These are phyloP conservation scores for Ispidina lecontei DNA, from an alignment of 2,797 vertebrate species.

Conservation along the genomic window DNA sequence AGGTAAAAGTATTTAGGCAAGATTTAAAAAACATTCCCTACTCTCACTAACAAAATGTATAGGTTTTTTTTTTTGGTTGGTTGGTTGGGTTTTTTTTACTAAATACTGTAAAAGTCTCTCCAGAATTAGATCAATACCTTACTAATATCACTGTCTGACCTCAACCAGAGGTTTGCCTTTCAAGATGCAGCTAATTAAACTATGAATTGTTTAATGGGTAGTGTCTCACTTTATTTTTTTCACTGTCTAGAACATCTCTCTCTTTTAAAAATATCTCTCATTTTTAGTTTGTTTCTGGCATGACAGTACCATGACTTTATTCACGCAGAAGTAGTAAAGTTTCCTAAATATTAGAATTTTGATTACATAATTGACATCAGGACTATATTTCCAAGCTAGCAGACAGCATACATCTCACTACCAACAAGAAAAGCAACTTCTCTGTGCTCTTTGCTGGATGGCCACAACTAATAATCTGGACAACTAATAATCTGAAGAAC, in stretches of 20 bases:
- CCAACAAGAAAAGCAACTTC: not conserved
- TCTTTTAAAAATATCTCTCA: not conserved
- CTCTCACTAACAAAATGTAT: not conserved
- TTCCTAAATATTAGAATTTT: not conserved
- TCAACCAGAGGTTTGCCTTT: not conserved
- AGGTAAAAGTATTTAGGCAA: slow-evolving; percentile 48
- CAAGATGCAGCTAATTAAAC: not conserved
- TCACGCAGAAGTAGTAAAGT: not conserved
- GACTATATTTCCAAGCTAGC: not conserved
- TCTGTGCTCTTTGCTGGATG: fast-evolving
- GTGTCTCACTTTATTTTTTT: not conserved
- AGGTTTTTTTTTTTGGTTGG: not conserved
- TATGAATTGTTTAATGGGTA: not conserved
- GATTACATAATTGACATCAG: not conserved
- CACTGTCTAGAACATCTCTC: not conserved
- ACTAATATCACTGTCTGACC: not conserved
- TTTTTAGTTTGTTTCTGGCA: not conserved
- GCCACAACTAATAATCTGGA: not conserved
- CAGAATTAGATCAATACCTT: not conserved
- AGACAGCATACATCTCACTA: not conserved
- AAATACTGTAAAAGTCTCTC: not conserved
- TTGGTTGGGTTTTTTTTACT: not conserved
- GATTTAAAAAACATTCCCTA: not conserved
- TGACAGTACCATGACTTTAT: not conserved
- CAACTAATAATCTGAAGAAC: not conserved